Base-by-base conservation (phyloP, 2,797 vertebrate species). In the Miichthys miiuy region DNA sequence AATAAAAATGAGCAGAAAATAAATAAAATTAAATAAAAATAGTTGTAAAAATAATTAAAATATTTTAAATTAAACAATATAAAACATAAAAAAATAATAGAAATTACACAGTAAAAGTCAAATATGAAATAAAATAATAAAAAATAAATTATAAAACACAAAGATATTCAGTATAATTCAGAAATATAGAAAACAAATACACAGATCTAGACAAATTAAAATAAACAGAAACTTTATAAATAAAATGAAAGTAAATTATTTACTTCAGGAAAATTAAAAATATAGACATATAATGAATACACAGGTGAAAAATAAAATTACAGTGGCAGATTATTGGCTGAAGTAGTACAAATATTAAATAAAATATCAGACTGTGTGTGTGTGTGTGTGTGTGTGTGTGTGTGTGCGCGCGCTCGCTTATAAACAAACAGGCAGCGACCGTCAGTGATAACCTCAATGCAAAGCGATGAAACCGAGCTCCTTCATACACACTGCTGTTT, bases 391-490 rank as follows among this genome's bases (percentile, higher is more conserved):
- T 30, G 30, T 30, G 30, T 7, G 30, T 6, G 30, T 30, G 30
- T 30, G 30, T 30, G 30, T 30, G 30, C 6, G 30, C 1, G 30
- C 4, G 30, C 30, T 30, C 30, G 27, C 27, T 30, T 41, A 41
- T 11, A 41, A 41, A 41, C 41, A 42, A 13, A 23, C 23, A 58
- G n/a, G n/a, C n/a, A n/a, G n/a, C 61, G 63, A 2, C 7, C 18
- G 21, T 76, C 66, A 54, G 51, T 44, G 73, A 68, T 20, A 56
- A 66, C 58, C 71, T 75, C 73, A 17, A n/a, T 21, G 55, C 34
- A 25, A 52, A 74, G 57, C 55, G 23, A 61, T 62, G 66, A 70
- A 60, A 41, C 27, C 0, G 8, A 72, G 27, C 75, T 50, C 0
- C 6, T 3, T 27, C 34, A n/a, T 0, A 12, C 60, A 42, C 12